A percentile compares a stretch with the other conserved stretches of the same genome.
phyloP scores from a whole-genome alignment of 2,888 invertebrate genomes.

The Bimastos eiseni region DNA sequence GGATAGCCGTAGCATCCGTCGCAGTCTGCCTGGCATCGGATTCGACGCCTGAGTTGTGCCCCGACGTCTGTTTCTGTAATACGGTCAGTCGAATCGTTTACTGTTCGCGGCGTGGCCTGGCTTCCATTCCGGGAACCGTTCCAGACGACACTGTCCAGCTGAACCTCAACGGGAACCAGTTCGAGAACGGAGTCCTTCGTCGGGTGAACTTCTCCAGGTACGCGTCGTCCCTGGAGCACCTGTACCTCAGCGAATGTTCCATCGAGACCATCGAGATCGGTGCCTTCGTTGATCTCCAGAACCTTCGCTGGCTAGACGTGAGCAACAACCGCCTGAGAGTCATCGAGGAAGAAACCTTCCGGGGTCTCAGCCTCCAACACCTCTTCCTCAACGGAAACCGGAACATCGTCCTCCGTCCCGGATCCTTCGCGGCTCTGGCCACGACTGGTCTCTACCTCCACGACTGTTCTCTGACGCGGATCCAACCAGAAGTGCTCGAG shows the following conservation, averaged over 20 bases:
- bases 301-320: constrained; percentile 58
- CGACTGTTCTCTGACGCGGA: constrained; percentile 53
- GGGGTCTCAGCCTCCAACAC: constrained; percentile 55
- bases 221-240: constrained; percentile 51
- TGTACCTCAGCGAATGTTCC: constrained; percentile 58
- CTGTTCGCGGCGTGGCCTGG: constrained; percentile 54
- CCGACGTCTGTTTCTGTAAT: constrained; percentile 58
- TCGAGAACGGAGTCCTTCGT: constrained; percentile 50
- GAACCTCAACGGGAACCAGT: constrained; percentile 57
- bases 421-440: constrained; percentile 55
- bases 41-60: constrained; percentile 46
- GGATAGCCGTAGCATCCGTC: neutral
- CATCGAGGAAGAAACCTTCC: constrained; percentile 56
- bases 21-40: neutral
- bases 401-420: constrained; percentile 50
- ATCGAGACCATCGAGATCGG: constrained; percentile 55
- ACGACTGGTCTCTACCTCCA: constrained; percentile 59
- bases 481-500: constrained; percentile 52
- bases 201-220: constrained; percentile 55
- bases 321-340: constrained; percentile 56
- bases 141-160: constrained; percentile 54
- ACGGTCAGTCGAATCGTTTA: constrained; percentile 55
- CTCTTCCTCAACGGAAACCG: constrained; percentile 59
- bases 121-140: constrained; percentile 54
- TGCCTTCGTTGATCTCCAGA: constrained; percentile 55